Evolutionary conservation across 2,888 invertebrate genomes (phyloP).

Genomic region (Lacanobia oleracea): DNA sequence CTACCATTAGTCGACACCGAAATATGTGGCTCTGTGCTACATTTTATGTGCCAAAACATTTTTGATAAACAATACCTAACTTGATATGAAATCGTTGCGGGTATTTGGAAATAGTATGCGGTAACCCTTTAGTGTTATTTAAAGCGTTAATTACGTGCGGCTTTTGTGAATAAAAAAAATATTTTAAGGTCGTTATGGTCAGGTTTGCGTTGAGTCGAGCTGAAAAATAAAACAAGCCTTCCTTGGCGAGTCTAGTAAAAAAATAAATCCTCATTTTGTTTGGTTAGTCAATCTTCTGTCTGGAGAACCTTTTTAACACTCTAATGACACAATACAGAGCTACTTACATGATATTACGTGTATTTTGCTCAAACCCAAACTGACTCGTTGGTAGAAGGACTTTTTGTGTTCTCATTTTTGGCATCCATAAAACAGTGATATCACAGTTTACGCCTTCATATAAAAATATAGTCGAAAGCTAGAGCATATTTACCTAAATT

Average conservation of each 20-base stretch:
- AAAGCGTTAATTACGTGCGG: background rate
- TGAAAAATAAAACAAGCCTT: background rate
- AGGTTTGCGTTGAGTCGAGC: background rate
- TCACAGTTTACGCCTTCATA: conserved; percentile 44
- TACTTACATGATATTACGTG: conserved; percentile 4
- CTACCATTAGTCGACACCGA: conserved; percentile 42
- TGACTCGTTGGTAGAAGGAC: conserved; percentile 1
- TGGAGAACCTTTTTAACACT: background rate
- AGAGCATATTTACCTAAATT: conserved; percentile 35
- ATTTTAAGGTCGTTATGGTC: background rate
- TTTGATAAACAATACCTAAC: conserved; percentile 29
- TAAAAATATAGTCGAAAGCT: conserved; percentile 37
- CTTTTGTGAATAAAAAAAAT: background rate
- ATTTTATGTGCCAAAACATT: conserved; percentile 40
- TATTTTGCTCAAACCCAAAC: conserved; percentile 26
- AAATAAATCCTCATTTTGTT: too few species aligned
- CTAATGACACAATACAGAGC: conserved; percentile 4
- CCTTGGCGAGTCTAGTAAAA: too few species aligned
- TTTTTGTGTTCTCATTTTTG: conserved; percentile 34
- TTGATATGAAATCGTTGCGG: conserved; percentile 19
- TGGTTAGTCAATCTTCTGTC: conserved; percentile 3
- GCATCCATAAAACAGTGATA: conserved; percentile 40
- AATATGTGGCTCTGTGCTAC: conserved; percentile 17
- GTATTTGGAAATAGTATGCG: conserved; percentile 16
- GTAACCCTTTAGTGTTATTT: conserved; percentile 23